Percentiles rank a stretch among this genome's conserved stretches.
Conservation (phyloP, 2,797 vertebrate species). For the Distichodus sexfasciatus region DNA sequence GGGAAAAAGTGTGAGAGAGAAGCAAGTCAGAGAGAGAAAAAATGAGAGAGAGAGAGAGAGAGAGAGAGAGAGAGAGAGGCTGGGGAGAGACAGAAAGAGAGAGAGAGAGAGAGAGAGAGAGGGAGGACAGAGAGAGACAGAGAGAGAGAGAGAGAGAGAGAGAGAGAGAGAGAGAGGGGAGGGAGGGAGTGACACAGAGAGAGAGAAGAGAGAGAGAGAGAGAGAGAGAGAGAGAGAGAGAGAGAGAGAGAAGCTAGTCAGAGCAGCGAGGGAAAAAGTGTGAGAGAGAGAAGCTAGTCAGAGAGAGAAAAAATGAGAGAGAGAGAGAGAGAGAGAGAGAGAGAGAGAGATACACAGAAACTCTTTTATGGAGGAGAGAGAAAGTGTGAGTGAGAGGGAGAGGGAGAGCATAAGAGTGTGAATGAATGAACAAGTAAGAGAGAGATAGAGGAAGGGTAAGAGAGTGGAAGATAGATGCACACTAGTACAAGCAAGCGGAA, state of each 20-base stretch:
- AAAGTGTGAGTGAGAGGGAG: not conserved
- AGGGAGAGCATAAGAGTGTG: not conserved
- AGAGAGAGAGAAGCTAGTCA: not conserved
- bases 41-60: no score
- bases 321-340: not conserved
- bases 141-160: slow-evolving; percentile 14
- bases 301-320: not conserved
- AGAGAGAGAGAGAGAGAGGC: no score
- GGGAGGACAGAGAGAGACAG: slow-evolving; percentile 12
- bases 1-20: no score
- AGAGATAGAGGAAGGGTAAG: not conserved
- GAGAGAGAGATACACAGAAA: not conserved
- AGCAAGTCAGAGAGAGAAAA: no score
- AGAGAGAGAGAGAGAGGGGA: not conserved
- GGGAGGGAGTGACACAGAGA: not conserved
- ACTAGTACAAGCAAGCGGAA: no score
- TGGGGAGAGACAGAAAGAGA: not conserved
- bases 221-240: not conserved
- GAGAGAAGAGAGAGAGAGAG: not conserved
- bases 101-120: not conserved
- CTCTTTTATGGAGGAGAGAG: no score
- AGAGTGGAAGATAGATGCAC: no score
- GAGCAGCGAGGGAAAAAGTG: not conserved
- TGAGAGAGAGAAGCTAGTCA: not conserved
- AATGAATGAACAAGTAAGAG: not conserved